A percentile compares a stretch with the other conserved stretches of the same genome.
Conservation (phyloP, 92 coral and sea anemone species). For the Montipora capitata region DNA sequence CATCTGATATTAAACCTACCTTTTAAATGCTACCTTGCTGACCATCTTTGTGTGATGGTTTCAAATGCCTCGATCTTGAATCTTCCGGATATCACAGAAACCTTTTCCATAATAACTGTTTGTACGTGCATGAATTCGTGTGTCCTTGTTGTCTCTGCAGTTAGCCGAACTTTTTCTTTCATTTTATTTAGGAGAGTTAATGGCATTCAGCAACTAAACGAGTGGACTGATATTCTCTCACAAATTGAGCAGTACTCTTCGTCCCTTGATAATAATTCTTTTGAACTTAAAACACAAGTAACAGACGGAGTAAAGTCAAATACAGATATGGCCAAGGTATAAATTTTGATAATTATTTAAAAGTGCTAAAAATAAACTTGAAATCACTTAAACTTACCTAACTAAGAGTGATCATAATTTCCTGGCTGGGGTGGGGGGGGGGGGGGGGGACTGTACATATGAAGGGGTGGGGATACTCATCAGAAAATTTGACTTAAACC, state of each 20-base stretch:
- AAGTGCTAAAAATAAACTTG: background rate
- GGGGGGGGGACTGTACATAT: no score
- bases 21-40: background rate
- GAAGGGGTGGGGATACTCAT: no score
- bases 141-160: background rate
- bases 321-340: slow-evolving; percentile 80
- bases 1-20: background rate
- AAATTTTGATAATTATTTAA: background rate
- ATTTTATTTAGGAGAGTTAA: slow-evolving; percentile 61
- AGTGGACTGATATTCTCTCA: slow-evolving; percentile 77
- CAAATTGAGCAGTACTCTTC: slow-evolving; percentile 57
- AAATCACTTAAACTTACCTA: no score
- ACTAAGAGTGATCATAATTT: no score
- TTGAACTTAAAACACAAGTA: slow-evolving; percentile 23
- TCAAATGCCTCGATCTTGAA: no score
- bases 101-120: no score
- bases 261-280: slow-evolving; percentile 39
- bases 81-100: no score
- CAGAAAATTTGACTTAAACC: no score
- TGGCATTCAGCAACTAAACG: slow-evolving; percentile 74
- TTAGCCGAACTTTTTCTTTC: background rate
- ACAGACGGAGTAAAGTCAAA: slow-evolving; percentile 28
- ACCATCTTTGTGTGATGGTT: background rate
- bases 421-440: no score
- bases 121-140: no score